Conservation (phyloP, 1,140 invertebrate species). For the Ostrea edulis region DNA sequence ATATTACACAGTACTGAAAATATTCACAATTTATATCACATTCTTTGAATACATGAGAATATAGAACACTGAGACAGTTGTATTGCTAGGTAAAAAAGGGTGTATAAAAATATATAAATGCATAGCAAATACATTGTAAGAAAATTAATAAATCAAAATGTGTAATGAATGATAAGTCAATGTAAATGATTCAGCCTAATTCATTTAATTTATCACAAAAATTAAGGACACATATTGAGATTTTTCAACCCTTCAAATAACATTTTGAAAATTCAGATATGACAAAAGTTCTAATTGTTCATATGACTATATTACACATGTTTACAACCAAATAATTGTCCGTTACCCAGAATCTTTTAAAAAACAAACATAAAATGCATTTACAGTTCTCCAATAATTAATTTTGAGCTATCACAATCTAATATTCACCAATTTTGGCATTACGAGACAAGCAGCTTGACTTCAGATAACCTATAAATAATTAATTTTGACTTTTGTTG, state of each 20-base stretch:
- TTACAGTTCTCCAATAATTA: not conserved
- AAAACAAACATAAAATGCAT: not conserved
- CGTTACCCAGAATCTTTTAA: not conserved
- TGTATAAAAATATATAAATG: constrained; percentile 6
- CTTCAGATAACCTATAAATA: constrained; percentile 14
- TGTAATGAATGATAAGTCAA: not conserved
- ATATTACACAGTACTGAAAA: not conserved
- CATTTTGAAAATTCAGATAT: not conserved
- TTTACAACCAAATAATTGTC: no score
- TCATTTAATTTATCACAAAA: not conserved
- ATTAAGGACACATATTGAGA: not conserved
- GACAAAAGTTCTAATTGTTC: not conserved
- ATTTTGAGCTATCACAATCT: not conserved
- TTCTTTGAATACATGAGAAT: not conserved
- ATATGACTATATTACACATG: no score
- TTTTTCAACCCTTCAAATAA: not conserved
- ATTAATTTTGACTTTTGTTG: not conserved
- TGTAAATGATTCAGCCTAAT: constrained; percentile 17
- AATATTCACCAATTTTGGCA: constrained; percentile 3
- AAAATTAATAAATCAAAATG: not conserved
- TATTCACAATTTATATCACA: not conserved
- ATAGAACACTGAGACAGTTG: constrained; percentile 29
- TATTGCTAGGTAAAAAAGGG: constrained; percentile 18
- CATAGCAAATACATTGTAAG: constrained; percentile 18
- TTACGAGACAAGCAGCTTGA: not conserved